Base-by-base conservation (phyloP, 2,113 vertebrate species). In the Sylvietta virens region DNA sequence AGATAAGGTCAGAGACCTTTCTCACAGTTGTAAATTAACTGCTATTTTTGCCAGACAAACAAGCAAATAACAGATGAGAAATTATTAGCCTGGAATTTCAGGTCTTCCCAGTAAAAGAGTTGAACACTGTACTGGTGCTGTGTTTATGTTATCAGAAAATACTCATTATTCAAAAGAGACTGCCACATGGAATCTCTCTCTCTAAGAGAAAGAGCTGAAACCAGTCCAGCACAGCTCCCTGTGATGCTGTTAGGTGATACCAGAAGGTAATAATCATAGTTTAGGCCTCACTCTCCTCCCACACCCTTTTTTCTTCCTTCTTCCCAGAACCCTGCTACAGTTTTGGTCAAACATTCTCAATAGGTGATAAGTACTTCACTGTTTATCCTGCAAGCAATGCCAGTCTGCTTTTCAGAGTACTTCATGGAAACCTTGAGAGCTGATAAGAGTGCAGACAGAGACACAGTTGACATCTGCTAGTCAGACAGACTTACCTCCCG, bases 401-500 rank as follows among this genome's bases (percentile, higher is more conserved):
- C 45, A 61, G n/a, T 60, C 72, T 83, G 45, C 28, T 81, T 94
- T 50, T 69, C 66, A 44, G 47, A 82, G 47, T 47, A 31, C 30
- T 71, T 81, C 27, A 48, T 14, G 50, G 51, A 73, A 93, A 73
- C 88, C 88, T 73, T 93, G 78, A 47, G 48, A 91, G 35, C 27
- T 74, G 91, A 81, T 90, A 94, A 40, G 61, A 64, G 48, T 13
- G 51, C 65, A 74, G 88, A 74, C 85, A 88, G 79, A 23, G 4
- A 2, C 18, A 28, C 23, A 6, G 77, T 0, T 79, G 22, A 58
- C 24, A 39, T 51, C 51, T 62, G 54, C 50, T 58, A 60, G 54
- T 28, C 56, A 82, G 70, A 22, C 42, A 88, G 40, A 83, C 91
- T 97, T 91, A 99, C 99, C 99, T 99, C 99, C 57, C 98, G 98